phyloP scores from a whole-genome alignment of 2,113 vertebrate genomes.

The Phycodurus eques region DNA sequence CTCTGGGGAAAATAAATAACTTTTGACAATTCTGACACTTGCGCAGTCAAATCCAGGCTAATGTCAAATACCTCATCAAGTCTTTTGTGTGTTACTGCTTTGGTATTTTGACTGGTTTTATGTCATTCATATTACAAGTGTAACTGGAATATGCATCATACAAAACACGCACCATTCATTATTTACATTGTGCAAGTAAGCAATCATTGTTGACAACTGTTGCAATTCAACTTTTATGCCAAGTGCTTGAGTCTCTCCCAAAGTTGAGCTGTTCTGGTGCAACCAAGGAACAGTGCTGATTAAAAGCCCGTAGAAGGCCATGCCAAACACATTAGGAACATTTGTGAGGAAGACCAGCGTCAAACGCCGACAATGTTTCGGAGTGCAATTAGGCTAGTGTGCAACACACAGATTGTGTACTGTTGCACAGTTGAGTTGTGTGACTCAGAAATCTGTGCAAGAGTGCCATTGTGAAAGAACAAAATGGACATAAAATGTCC shows the following conservation, averaged over 20 bases:
- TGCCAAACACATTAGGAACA: not conserved
- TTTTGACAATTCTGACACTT: not conserved
- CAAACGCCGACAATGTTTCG: not conserved
- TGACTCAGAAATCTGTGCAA: no score
- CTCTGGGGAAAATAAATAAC: slow-evolving; percentile 8
- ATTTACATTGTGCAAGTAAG: not conserved
- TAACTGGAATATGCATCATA: not conserved
- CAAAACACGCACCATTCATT: not conserved
- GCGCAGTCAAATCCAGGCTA: not conserved
- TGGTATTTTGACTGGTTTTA: not conserved
- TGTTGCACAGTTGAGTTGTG: no score
- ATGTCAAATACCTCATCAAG: not conserved
- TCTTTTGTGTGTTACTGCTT: not conserved
- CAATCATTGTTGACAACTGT: no score
- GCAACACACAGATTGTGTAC: no score
- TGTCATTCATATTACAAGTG: not conserved
- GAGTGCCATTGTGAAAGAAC: no score
- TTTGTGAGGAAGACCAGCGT: not conserved
- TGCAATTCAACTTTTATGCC: not conserved
- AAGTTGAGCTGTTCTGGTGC: no score
- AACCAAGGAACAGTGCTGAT: no score
- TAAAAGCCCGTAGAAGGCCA: no score
- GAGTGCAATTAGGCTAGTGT: no score
- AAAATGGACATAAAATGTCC: no score
- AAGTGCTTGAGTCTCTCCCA: not conserved